Evolutionary conservation across 2,113 vertebrate species (phyloP).

Genomic region (Rhodinocichla rosea): DNA sequence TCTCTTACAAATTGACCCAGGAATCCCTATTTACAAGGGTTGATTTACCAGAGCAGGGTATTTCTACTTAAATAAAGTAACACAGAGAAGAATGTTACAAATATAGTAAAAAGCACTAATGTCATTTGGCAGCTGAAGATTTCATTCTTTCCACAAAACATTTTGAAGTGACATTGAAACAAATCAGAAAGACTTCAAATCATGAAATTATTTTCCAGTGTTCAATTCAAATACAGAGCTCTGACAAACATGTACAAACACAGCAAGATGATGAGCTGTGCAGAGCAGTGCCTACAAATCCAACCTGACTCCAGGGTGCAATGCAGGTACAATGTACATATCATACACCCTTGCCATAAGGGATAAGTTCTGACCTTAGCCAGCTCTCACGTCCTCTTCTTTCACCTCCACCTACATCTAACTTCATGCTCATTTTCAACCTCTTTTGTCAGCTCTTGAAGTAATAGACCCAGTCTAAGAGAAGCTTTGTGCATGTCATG

Average conservation of each 20-base stretch:
- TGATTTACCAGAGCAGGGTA: not conserved
- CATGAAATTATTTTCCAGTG: not conserved
- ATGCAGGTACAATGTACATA: accelerated
- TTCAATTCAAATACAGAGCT: not conserved
- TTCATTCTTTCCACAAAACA: not conserved
- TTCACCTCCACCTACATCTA: not conserved
- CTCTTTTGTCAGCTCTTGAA: not conserved
- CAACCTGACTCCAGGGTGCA: not conserved
- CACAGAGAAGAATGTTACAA: not conserved
- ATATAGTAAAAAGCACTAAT: not conserved
- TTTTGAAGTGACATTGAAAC: not conserved
- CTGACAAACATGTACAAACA: not conserved
- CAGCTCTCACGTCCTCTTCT: not conserved
- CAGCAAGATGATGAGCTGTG: not conserved
- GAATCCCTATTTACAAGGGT: not conserved
- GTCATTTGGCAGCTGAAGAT: not conserved
- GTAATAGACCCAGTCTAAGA: not conserved
- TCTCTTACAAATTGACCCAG: not conserved
- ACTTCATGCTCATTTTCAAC: not conserved
- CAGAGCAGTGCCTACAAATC: not conserved
- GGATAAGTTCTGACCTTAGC: not conserved
- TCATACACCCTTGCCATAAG: not conserved
- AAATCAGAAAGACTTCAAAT: not conserved
- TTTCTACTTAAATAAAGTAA: not conserved
- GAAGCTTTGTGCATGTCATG: not conserved